A percentile compares a stretch with the other conserved stretches of the same genome.
These are phyloP conservation scores for Dynastes maya DNA, from an alignment of 2,888 invertebrate species.

Conservation along the genomic window DNA sequence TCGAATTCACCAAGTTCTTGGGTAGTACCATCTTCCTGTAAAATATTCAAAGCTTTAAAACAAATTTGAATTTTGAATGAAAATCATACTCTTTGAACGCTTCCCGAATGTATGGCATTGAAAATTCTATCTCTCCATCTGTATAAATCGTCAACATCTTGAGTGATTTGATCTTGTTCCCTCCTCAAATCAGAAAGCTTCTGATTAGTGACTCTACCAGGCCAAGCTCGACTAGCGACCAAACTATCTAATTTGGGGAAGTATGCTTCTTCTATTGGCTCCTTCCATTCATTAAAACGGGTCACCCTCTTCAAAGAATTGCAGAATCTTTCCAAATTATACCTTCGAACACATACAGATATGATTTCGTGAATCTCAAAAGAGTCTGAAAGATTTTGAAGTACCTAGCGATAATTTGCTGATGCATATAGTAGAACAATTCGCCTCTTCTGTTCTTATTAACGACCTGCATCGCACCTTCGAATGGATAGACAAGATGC, in stretches of 20 bases:
- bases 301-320: slow-evolving; percentile 79
- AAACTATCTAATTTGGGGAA: slow-evolving; percentile 88
- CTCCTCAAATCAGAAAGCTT: slow-evolving; percentile 77
- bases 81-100: neutral
- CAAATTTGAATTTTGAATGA: neutral
- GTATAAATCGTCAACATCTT: slow-evolving; percentile 81
- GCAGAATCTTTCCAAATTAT: slow-evolving; percentile 84
- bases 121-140: slow-evolving; percentile 84
- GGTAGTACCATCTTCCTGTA: slow-evolving; percentile 64
- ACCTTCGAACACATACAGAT: slow-evolving; percentile 71
- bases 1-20: slow-evolving; percentile 75
- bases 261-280: slow-evolving; percentile 84
- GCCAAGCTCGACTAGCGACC: slow-evolving; percentile 84
- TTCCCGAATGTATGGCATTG: slow-evolving; percentile 79
- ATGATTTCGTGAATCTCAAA: neutral
- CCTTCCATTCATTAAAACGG: slow-evolving; percentile 78
- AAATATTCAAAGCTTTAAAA: neutral
- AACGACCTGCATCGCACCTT: slow-evolving; percentile 76
- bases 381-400: neutral
- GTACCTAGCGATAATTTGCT: slow-evolving; percentile 76
- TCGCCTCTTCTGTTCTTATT: slow-evolving; percentile 85
- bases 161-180: slow-evolving; percentile 77
- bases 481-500: slow-evolving; percentile 90
- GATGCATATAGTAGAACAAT: slow-evolving; percentile 87
- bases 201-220: slow-evolving; percentile 78